Evolutionary conservation across 2,797 vertebrate genomes (phyloP).

Genomic region (Falco berigora): DNA sequence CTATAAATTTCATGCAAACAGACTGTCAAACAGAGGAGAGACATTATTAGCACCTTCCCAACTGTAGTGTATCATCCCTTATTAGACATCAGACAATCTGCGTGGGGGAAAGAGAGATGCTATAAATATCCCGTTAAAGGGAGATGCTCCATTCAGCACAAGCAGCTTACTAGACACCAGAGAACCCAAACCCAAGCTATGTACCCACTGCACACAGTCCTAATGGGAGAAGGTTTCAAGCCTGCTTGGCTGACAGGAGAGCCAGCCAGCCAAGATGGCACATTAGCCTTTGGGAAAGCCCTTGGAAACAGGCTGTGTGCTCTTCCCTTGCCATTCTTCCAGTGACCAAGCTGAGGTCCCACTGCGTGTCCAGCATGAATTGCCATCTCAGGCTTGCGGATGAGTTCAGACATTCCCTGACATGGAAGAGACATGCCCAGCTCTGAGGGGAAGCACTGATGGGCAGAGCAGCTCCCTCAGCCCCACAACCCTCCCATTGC

Average conservation of each 20-base stretch:
- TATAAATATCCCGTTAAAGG: neutral
- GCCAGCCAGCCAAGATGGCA: neutral
- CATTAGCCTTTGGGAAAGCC: neutral
- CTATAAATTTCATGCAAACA: conserved; percentile 23
- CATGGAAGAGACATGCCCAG: neutral
- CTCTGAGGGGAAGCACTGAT: neutral
- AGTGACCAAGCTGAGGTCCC: neutral
- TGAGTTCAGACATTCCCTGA: neutral
- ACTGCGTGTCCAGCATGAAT: neutral
- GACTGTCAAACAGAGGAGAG: conserved; percentile 18
- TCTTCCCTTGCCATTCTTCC: neutral
- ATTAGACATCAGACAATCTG: conserved; percentile 37
- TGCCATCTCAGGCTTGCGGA: rapidly evolving
- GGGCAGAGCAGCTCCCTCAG: neutral
- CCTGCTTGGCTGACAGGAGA: neutral
- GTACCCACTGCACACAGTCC: neutral
- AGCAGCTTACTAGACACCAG: neutral
- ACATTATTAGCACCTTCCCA: conserved; percentile 40
- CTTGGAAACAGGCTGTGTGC: neutral
- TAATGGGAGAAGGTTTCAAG: neutral
- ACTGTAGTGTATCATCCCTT: conserved; percentile 1
- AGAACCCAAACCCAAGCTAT: neutral
- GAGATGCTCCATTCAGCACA: neutral
- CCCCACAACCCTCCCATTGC: neutral
- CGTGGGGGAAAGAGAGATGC: neutral